phyloP scores from a whole-genome alignment of 1,140 invertebrate genomes.

The Brachionus sp. region DNA sequence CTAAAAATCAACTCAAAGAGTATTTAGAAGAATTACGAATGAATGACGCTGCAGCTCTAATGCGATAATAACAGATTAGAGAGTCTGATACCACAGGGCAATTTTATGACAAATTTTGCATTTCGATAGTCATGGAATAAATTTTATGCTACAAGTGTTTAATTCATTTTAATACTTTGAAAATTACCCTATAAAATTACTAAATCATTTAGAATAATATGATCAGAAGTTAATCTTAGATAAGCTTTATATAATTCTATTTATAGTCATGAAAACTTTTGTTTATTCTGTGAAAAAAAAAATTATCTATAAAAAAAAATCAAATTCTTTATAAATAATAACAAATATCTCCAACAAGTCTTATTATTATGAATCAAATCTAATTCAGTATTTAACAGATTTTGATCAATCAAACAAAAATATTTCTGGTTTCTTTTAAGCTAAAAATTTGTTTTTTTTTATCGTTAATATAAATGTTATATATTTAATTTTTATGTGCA shows the following conservation, averaged over 20 bases:
- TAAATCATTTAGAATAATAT: not conserved
- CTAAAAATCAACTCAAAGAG: not conserved
- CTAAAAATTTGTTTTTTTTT: too few species aligned
- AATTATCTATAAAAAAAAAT: too few species aligned
- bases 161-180: not conserved
- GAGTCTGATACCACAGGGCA: not conserved
- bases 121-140: not conserved
- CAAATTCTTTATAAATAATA: too few species aligned
- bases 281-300: not conserved
- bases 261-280: not conserved
- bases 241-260: not conserved
- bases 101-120: not conserved
- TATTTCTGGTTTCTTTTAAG: too few species aligned
- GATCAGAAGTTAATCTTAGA: not conserved
- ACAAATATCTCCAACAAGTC: too few species aligned
- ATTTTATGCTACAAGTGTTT: constrained; percentile 12
- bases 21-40: constrained; percentile 32
- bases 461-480: too few species aligned
- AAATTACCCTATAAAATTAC: not conserved
- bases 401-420: too few species aligned
- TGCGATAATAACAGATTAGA: not conserved
- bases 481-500: too few species aligned
- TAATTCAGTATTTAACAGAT: too few species aligned
- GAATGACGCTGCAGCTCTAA: constrained; percentile 5
- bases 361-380: too few species aligned